Conservation (phyloP, 2,113 vertebrate genomes). For the Columba janthina region DNA sequence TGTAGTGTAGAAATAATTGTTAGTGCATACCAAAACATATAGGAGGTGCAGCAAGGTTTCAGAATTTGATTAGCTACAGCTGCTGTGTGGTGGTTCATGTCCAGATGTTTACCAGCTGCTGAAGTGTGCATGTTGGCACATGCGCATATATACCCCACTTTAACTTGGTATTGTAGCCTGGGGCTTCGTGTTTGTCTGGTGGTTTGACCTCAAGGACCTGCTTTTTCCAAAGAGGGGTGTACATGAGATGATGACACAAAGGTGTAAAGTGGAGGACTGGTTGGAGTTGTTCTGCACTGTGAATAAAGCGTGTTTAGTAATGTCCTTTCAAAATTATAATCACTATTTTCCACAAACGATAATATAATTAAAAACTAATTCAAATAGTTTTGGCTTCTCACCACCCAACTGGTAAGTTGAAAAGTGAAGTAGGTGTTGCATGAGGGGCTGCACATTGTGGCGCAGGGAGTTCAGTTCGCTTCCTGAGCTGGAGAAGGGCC, state of each 20-base stretch:
- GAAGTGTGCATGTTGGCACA: not conserved
- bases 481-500: not conserved
- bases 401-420: not conserved
- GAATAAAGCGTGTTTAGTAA: not conserved
- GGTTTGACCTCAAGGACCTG: not conserved
- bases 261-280: not conserved
- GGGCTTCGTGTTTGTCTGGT: not conserved
- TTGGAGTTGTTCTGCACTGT: not conserved
- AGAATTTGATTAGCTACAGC: slow-evolving; percentile 18
- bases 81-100: slow-evolving; percentile 26
- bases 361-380: not conserved
- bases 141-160: rapidly evolving
- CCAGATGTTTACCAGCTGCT: slow-evolving; percentile 9
- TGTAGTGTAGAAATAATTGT: slow-evolving; percentile 1
- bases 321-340: not conserved
- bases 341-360: not conserved
- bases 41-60: slow-evolving; percentile 29
- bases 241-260: not conserved
- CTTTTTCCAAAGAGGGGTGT: not conserved
- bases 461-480: not conserved
- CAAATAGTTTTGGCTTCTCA: not conserved
- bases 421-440: slow-evolving; percentile 32
- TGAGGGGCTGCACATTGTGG: not conserved
- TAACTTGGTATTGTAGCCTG: not conserved
- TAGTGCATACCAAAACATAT: not conserved